Evolutionary conservation across 2,113 vertebrate species (phyloP).

Genomic region (Pimephales promelas): DNA sequence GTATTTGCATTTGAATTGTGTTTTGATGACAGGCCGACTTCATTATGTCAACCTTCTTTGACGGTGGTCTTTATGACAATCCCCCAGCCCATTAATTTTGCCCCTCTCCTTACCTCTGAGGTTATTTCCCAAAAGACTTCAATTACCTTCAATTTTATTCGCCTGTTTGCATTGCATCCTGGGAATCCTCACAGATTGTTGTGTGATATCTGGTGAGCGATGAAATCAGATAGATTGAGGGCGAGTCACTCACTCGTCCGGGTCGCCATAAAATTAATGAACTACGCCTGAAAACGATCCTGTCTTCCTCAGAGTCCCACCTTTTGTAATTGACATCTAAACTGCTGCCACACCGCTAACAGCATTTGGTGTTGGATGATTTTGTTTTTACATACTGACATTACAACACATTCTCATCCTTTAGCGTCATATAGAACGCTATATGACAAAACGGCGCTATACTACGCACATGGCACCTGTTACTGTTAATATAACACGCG

Average conservation of each 20-base stretch:
- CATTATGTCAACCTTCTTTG: background rate
- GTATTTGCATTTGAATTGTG: constrained; percentile 13
- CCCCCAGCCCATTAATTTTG: background rate
- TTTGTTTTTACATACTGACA: background rate
- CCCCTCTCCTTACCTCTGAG: background rate
- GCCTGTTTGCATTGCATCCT: background rate
- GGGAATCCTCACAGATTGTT: background rate
- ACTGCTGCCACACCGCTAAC: background rate
- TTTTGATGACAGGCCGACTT: constrained; percentile 1
- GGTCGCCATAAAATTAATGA: constrained; percentile 51
- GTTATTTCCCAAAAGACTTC: constrained; percentile 16
- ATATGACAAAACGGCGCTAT: too few species aligned
- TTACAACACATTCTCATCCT: too few species aligned
- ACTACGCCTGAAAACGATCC: constrained; percentile 42
- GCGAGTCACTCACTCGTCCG: constrained; percentile 1
- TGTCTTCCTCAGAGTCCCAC: constrained; percentile 38
- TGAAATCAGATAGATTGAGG: constrained; percentile 25
- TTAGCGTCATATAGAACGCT: too few species aligned
- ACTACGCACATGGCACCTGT: too few species aligned
- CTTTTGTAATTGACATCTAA: constrained; percentile 48
- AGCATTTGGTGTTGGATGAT: constrained; percentile 40
- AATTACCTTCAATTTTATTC: constrained; percentile 10
- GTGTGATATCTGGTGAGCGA: constrained; percentile 14
- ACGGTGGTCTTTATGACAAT: background rate
- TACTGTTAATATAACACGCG: too few species aligned